A percentile compares a stretch with the other conserved stretches of the same genome.
phyloP scores from a whole-genome alignment of 2,888 invertebrate species.

The Tetrapedia diversipes region DNA sequence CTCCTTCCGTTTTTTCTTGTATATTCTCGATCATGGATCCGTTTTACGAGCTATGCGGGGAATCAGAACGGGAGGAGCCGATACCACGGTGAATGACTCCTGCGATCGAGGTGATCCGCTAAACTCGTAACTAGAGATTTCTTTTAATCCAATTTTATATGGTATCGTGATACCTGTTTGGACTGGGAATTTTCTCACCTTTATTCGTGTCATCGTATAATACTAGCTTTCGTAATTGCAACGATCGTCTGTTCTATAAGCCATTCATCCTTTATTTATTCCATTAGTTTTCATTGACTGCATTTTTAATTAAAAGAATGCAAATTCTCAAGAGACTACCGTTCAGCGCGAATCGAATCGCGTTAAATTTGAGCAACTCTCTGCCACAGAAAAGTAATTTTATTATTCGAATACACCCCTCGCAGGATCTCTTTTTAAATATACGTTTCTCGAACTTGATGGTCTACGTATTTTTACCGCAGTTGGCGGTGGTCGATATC shows the following conservation, averaged over 20 bases:
- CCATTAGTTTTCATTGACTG: too few species aligned
- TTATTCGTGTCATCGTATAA: not conserved
- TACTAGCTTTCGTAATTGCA: too few species aligned
- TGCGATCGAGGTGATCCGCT: slow-evolving; percentile 37
- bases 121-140: slow-evolving; percentile 13
- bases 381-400: not conserved
- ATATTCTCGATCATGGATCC: not conserved
- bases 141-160: slow-evolving; percentile 36
- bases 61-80: slow-evolving; percentile 31
- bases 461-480: slow-evolving; percentile 56
- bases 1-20: not conserved
- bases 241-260: not conserved
- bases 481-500: slow-evolving; percentile 63
- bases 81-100: slow-evolving; percentile 40
- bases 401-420: not conserved
- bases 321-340: too few species aligned
- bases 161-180: slow-evolving; percentile 9
- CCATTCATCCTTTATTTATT: not conserved
- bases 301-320: too few species aligned
- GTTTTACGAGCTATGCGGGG: not conserved
- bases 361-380: not conserved
- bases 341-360: not conserved
- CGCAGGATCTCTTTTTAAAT: not conserved
- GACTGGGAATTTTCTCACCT: not conserved
- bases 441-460: slow-evolving; percentile 25